These are phyloP conservation scores for Ascidia mentula DNA, from an alignment of 23 tunicate genomes.

Conservation along the genomic window DNA sequence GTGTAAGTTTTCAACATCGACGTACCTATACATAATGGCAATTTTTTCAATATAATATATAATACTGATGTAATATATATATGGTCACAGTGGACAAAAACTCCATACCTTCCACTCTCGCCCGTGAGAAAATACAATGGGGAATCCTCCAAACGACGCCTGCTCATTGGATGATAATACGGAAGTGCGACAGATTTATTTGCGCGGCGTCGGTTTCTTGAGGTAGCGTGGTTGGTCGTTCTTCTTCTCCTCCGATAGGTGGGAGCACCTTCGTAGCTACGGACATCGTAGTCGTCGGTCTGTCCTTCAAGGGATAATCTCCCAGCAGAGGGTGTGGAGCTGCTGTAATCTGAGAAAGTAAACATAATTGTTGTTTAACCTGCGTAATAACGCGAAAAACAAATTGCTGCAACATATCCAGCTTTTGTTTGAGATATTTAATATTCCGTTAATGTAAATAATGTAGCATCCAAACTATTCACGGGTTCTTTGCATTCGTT, in stretches of 20 bases:
- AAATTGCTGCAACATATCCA: no score
- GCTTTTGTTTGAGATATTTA: no score
- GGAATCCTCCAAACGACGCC: slow-evolving; percentile 41
- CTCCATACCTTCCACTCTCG: slow-evolving; percentile 57
- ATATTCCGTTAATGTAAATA: no score
- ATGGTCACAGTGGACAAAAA: no score
- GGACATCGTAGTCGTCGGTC: background rate
- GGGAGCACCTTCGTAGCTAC: slow-evolving; percentile 36
- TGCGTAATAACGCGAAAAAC: no score
- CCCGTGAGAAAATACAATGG: slow-evolving; percentile 73
- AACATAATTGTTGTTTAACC: no score
- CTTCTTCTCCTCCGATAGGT: slow-evolving; percentile 53
- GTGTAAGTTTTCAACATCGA: slow-evolving; percentile 52
- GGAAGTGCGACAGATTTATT: slow-evolving; percentile 61
- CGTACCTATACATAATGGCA: slow-evolving; percentile 41
- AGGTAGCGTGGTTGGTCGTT: slow-evolving; percentile 37
- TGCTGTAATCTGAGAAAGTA: slow-evolving; percentile 12
- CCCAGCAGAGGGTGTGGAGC: background rate
- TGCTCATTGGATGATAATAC: slow-evolving; percentile 83
- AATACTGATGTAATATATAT: no score
- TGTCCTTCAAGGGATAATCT: background rate
- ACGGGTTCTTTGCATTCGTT: no score
- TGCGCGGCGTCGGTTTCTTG: slow-evolving; percentile 35
- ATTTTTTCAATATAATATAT: no score
- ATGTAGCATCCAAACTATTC: no score